Percentiles rank a stretch among this genome's conserved stretches.
phyloP scores from a whole-genome alignment of 2,113 vertebrate genomes.

The Hassar affinis region DNA sequence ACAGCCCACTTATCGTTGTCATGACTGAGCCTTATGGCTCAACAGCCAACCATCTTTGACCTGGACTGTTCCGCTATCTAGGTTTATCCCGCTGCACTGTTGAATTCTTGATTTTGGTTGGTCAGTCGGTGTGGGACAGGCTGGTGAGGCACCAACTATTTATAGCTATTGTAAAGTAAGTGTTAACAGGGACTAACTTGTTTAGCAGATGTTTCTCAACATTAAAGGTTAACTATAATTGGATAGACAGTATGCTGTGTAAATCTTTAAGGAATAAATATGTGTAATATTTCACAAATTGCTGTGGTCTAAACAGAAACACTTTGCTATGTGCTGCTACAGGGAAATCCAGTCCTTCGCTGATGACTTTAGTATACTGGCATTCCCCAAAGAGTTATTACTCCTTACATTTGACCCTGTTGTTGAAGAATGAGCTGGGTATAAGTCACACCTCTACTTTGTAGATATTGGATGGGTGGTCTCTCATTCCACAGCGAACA shows the following conservation, averaged over 20 bases:
- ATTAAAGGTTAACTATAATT: neutral
- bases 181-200: neutral
- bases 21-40: neutral
- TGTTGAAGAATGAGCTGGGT: neutral
- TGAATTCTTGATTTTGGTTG: neutral
- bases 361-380: neutral
- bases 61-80: neutral
- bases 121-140: neutral
- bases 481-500: slow-evolving; percentile 78
- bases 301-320: neutral
- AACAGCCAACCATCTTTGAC: neutral
- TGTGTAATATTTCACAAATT: neutral
- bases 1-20: neutral
- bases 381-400: neutral
- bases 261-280: neutral
- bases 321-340: neutral
- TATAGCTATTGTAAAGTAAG: neutral
- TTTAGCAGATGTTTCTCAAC: neutral
- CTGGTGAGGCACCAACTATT: neutral
- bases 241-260: neutral
- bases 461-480: slow-evolving; percentile 97
- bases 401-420: neutral
- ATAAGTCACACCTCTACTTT: slow-evolving; percentile 79
- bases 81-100: neutral
- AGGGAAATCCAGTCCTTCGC: neutral